These are phyloP conservation scores for Cistogaster globosa DNA, from an alignment of 2,888 invertebrate species.

Conservation along the genomic window DNA sequence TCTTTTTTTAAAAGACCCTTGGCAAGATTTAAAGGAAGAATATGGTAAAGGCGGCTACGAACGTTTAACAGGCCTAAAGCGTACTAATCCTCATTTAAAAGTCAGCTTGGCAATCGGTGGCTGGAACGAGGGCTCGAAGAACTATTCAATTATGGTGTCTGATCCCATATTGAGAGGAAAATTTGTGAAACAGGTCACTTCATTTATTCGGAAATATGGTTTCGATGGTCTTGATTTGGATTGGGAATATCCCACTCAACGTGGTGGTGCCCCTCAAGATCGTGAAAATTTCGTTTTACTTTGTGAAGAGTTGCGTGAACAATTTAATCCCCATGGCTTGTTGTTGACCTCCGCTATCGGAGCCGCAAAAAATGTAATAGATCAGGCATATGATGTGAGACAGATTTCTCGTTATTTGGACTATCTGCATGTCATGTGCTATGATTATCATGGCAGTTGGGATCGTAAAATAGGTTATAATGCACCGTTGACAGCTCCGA, in stretches of 20 bases:
- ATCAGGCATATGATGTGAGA: conserved; percentile 90
- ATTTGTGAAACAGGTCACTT: conserved; percentile 88
- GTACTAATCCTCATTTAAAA: conserved; percentile 87
- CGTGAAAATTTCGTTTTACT: conserved; percentile 90
- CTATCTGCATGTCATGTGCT: conserved; percentile 93
- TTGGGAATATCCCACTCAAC: conserved; percentile 92
- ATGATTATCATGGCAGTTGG: conserved; percentile 95
- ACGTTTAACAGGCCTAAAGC: conserved; percentile 87
- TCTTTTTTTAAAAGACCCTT: conserved; percentile 85
- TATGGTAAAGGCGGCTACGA: conserved; percentile 89
- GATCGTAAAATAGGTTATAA: conserved; percentile 90
- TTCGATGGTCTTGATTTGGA: conserved; percentile 84
- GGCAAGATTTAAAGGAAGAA: conserved; percentile 90
- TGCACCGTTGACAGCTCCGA: conserved; percentile 87
- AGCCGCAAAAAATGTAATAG: conserved; percentile 89
- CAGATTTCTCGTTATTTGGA: conserved; percentile 88
- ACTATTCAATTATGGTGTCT: conserved; percentile 85
- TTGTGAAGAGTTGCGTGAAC: conserved; percentile 90
- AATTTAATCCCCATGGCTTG: conserved; percentile 87
- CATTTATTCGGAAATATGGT: conserved; percentile 85
- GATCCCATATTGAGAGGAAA: conserved; percentile 85
- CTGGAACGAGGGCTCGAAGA: conserved; percentile 93
- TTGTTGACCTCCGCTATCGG: conserved; percentile 92
- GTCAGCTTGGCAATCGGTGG: conserved; percentile 93
- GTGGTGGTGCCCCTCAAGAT: conserved; percentile 90